Evolutionary conservation across 2,797 vertebrate species (phyloP), one percentile per base, ranked within the genome.

Genomic region (Podarcis siculus): DNA sequence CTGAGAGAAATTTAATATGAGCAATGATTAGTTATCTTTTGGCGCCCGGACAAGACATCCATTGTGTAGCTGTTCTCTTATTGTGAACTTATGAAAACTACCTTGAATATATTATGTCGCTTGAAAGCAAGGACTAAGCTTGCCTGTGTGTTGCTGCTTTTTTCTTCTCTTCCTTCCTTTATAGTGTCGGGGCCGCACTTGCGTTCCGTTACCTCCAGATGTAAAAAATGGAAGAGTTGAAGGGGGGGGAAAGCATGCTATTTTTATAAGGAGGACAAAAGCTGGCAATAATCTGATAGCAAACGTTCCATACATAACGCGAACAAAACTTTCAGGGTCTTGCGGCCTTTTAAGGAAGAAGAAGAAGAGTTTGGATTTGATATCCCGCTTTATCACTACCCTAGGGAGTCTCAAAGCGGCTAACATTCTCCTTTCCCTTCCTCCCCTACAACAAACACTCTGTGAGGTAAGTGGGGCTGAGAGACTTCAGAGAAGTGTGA

Each of bases 1-100:
- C 32, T 89, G 15, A 81, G 45, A 90, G 21, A 84, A 88, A 23
- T 3, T 0, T 86, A 82, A 79, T 61, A 66, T 19, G 91, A 91
- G 69, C 13, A 91, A 13, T 15, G 30, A 39, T 87, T 87, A 77
- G 76, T 90, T 94, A 61, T 84, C 82, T 76, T 27, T 72, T 91
- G 66, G 8, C 25, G 1, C 35, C 88, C 84, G 83, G 15, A 85
- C 12, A 90, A 88, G 93, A 39, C 90, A 86, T 58, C 85, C 7
- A 1, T 80, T 32, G 71, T 79, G 30, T 93, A 82, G 21, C 78
- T 3, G 79, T 72, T 90, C 69, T 92, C n/a, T 79, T 88, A 23
- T 1, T 55, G 37, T 21, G 32, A 87, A 17, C 86, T 75, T 64
- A 86, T 69, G 76, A 88, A 92, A 85, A 71, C 9, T 42, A 71